Percentiles rank a stretch among this genome's conserved stretches.
Evolutionary conservation across 2,888 invertebrate genomes (phyloP).

Genomic region (Calliphora vomitoria): DNA sequence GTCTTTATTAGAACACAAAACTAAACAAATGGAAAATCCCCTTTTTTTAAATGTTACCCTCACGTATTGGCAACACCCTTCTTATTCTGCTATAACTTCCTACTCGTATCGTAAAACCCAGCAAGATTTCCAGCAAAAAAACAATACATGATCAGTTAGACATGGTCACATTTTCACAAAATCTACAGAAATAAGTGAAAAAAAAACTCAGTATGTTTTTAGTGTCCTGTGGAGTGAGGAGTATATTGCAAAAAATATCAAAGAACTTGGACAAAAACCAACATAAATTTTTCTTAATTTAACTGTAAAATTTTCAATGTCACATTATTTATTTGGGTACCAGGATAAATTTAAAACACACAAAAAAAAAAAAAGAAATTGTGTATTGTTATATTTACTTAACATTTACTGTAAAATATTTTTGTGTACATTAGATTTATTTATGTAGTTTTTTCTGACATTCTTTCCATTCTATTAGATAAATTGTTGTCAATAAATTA

Average conservation of each 20-base stretch:
- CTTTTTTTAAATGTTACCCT: conserved; percentile 53
- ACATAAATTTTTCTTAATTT: conserved; percentile 67
- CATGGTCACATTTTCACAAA: conserved; percentile 68
- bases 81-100: not conserved
- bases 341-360: conserved; percentile 60
- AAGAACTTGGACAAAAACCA: conserved; percentile 15
- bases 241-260: conserved; percentile 37
- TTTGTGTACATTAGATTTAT: conserved; percentile 46
- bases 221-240: conserved; percentile 50
- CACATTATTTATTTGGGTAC: conserved; percentile 77
- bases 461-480: conserved; percentile 76
- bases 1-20: conserved; percentile 60
- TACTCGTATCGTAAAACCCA: conserved; percentile 41
- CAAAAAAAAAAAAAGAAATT: conserved; percentile 17
- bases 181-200: not conserved
- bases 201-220: conserved; percentile 26
- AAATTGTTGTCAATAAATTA: conserved; percentile 83
- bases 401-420: conserved; percentile 37
- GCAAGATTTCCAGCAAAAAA: conserved; percentile 55
- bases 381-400: conserved; percentile 45
- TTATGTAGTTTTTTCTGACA: conserved; percentile 46
- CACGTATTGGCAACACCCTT: conserved; percentile 69
- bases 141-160: conserved; percentile 56
- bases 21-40: conserved; percentile 36
- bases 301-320: conserved; percentile 81